These are phyloP conservation scores for Discoglossus pictus DNA, from an alignment of 2,797 vertebrate species.

Conservation along the genomic window DNA sequence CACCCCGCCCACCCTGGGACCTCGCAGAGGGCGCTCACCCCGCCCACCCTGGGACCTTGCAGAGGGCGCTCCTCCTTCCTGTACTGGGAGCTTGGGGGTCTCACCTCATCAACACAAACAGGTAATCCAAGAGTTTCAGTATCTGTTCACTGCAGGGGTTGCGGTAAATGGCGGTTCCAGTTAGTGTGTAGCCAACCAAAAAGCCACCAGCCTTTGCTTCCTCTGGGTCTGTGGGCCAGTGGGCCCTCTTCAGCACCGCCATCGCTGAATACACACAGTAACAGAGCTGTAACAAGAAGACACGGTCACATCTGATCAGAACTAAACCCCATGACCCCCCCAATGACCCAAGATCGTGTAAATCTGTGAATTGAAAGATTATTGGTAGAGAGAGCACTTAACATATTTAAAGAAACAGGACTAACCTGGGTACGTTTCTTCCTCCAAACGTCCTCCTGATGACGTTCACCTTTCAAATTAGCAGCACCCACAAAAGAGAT, in stretches of 20 bases:
- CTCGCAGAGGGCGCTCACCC: no score
- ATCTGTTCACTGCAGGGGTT: slow-evolving; percentile 87
- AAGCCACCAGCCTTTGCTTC: slow-evolving; percentile 92
- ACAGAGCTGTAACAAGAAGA: slow-evolving; percentile 77
- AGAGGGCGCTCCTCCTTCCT: neutral
- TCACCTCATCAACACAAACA: slow-evolving; percentile 89
- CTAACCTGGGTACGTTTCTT: slow-evolving; percentile 23
- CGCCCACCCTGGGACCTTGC: no score
- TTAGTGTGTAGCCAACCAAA: slow-evolving; percentile 76
- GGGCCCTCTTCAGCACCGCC: slow-evolving; percentile 87
- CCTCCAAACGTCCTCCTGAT: neutral
- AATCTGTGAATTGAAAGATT: no score
- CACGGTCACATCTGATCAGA: no score
- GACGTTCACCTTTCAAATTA: neutral
- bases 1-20: neutral
- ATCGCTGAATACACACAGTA: slow-evolving; percentile 87
- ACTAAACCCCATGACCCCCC: no score
- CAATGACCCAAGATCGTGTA: no score
- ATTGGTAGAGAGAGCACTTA: no score
- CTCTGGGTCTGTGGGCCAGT: slow-evolving; percentile 84
- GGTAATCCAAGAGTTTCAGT: slow-evolving; percentile 86
- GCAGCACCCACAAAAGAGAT: slow-evolving; percentile 18
- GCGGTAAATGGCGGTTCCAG: slow-evolving; percentile 83
- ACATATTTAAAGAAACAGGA: slow-evolving; percentile 22
- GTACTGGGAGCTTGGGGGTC: slow-evolving; percentile 8